These are phyloP conservation scores for Indicator indicator DNA, from an alignment of 2,113 vertebrate species.

Conservation along the genomic window DNA sequence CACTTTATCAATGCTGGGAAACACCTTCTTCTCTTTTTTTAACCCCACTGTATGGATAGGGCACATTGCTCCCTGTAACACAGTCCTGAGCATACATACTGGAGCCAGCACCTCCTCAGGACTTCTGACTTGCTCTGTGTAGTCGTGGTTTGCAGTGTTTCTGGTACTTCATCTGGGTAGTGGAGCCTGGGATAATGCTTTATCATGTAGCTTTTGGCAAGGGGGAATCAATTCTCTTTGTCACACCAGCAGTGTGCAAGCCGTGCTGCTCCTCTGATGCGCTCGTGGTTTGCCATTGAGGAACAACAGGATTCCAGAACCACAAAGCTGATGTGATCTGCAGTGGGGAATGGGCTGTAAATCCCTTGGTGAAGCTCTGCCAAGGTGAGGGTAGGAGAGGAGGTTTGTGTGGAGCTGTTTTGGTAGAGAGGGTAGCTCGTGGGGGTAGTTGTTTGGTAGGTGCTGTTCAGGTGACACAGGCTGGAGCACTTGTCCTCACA, in stretches of 20 bases:
- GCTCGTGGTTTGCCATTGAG: neutral
- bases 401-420: neutral
- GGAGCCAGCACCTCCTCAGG: neutral
- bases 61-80: neutral
- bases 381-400: neutral
- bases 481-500: neutral
- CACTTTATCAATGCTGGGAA: neutral
- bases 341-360: neutral
- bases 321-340: neutral
- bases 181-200: neutral
- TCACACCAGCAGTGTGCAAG: neutral
- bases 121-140: neutral
- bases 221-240: neutral
- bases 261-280: neutral
- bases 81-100: neutral
- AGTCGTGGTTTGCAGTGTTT: neutral
- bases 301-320: neutral
- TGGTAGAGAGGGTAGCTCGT: rapidly evolving
- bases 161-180: neutral
- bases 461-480: neutral
- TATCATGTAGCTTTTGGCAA: neutral
- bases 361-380: neutral
- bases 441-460: neutral
- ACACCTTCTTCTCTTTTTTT: neutral
- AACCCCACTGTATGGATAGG: neutral